These are phyloP conservation scores for Acanthochromis polyacanthus DNA, from an alignment of 2,113 vertebrate genomes.

Conservation along the genomic window DNA sequence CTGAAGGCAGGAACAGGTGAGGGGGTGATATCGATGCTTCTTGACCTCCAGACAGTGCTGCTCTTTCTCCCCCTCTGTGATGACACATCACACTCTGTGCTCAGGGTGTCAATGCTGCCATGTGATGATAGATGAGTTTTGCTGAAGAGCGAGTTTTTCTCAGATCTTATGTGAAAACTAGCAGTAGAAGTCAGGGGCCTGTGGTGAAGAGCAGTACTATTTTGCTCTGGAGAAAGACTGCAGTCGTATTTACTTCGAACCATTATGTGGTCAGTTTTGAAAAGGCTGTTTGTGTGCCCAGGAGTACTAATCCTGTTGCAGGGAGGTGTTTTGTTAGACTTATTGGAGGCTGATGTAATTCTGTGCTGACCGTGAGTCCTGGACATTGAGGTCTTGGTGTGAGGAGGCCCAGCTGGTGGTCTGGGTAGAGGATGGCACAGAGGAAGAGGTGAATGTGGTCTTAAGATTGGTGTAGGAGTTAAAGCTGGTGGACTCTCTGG, in stretches of 20 bases:
- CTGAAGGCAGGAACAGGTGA: slow-evolving; percentile 18
- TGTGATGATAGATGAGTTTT: slow-evolving; percentile 23
- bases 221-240: slow-evolving; percentile 9
- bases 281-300: background rate
- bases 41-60: slow-evolving; percentile 4
- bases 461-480: slow-evolving; percentile 1
- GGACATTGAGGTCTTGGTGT: slow-evolving; percentile 1
- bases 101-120: background rate
- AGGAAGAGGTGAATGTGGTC: slow-evolving; percentile 37
- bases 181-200: background rate
- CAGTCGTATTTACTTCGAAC: background rate
- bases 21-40: background rate
- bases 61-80: slow-evolving; percentile 17
- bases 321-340: slow-evolving; percentile 3
- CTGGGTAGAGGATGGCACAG: slow-evolving; percentile 30
- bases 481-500: slow-evolving; percentile 10
- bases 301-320: slow-evolving; percentile 13
- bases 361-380: slow-evolving; percentile 14
- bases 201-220: background rate
- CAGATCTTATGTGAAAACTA: background rate
- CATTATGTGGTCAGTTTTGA: slow-evolving; percentile 11
- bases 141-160: background rate
- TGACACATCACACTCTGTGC: slow-evolving; percentile 31
- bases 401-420: slow-evolving; percentile 33
- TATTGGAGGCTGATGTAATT: slow-evolving; percentile 9